Evolutionary conservation across 2,113 vertebrate genomes (phyloP).

Genomic region (Pseudolaguvia tuberculata): DNA sequence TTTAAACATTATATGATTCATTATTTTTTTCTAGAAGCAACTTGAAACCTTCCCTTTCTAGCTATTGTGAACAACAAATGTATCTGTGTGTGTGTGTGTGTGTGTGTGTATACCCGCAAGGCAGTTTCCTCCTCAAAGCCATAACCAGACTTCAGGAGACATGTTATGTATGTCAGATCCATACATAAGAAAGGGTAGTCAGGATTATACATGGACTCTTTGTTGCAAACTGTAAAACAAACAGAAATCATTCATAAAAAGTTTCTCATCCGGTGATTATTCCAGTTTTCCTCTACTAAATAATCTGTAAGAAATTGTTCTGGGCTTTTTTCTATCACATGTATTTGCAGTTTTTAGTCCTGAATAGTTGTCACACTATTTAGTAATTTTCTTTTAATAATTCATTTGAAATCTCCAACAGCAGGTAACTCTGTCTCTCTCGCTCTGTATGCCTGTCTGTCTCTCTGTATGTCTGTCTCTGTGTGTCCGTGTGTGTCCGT

Average conservation of each 20-base stretch:
- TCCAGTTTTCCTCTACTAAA: background rate
- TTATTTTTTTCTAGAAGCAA: background rate
- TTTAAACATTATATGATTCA: background rate
- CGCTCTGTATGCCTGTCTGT: too few species aligned
- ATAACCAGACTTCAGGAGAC: constrained; percentile 87
- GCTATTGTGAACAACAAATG: background rate
- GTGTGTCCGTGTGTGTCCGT: too few species aligned
- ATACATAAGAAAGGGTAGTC: constrained; percentile 85
- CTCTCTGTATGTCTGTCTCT: too few species aligned
- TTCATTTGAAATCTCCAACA: background rate
- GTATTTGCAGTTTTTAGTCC: background rate
- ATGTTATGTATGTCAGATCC: constrained; percentile 92
- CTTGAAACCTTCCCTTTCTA: constrained; percentile 14
- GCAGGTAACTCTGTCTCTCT: too few species aligned
- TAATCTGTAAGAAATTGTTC: background rate
- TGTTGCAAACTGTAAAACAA: constrained; percentile 76
- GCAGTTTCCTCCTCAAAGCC: constrained; percentile 81
- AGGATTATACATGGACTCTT: constrained; percentile 68
- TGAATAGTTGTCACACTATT: background rate
- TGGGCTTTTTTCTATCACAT: background rate
- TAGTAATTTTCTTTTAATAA: background rate
- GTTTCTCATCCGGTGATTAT: background rate
- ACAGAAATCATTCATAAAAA: constrained; percentile 16
- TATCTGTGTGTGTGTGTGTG: background rate
- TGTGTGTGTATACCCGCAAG: constrained; percentile 71